Percentiles rank a stretch among this genome's conserved stretches.
Evolutionary conservation across 2,113 vertebrate species (phyloP).

Genomic region (Corythornis madagascariensis): DNA sequence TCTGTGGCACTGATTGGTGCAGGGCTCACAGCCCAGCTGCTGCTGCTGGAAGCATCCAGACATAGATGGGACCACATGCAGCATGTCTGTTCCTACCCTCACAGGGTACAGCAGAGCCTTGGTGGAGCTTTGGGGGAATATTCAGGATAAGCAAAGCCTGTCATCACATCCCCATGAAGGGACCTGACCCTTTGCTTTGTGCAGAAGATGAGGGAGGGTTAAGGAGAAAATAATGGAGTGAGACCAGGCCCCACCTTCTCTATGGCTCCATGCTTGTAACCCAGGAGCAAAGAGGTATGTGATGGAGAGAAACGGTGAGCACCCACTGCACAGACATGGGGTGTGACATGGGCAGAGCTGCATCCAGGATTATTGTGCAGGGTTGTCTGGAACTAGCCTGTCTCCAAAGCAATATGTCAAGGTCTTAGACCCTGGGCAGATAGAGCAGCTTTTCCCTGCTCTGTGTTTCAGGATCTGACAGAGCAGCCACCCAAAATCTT

Average conservation of each 20-base stretch:
- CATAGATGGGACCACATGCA: neutral
- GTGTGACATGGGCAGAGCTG: rapidly evolving
- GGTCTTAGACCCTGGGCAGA: neutral
- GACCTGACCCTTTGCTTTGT: neutral
- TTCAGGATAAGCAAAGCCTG: neutral
- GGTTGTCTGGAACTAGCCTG: neutral
- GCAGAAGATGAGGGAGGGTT: neutral
- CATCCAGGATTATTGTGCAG: neutral
- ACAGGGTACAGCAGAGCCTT: rapidly evolving
- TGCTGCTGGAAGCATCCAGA: rapidly evolving
- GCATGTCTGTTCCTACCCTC: rapidly evolving
- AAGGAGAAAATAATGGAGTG: neutral
- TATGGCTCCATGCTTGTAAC: neutral
- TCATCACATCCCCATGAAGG: rapidly evolving
- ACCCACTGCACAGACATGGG: rapidly evolving
- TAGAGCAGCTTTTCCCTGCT: neutral
- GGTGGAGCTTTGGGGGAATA: rapidly evolving
- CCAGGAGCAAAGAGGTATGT: neutral
- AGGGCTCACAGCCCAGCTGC: rapidly evolving
- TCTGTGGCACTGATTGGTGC: neutral
- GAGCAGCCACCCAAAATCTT: neutral
- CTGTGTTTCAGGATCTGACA: neutral
- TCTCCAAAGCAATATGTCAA: neutral
- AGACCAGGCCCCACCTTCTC: neutral
- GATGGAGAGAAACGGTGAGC: neutral